Base-by-base conservation (phyloP, 2,888 invertebrate species). In the Tetramorium bicarinatum region DNA sequence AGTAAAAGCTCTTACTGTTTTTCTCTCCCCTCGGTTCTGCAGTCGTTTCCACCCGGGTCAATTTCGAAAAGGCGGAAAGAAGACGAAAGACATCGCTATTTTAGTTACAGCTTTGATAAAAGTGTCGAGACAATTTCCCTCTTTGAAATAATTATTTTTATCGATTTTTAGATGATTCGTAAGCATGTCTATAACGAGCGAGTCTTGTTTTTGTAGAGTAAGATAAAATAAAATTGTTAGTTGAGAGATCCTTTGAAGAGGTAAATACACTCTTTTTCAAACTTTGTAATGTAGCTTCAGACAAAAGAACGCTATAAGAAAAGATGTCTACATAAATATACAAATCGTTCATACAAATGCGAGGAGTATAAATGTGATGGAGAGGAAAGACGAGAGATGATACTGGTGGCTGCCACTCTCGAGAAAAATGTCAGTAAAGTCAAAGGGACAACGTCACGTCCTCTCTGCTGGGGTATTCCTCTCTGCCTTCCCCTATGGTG, bases 41-140 rank as follows among this genome's bases (percentile, higher is more conserved):
- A 85, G 76, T 77, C 72, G 83, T 85, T 85, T 86, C 84, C 85
- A 77, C 64, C 76, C 83, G 82, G 81, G 84, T 88, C 67, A 72
- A 66, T 81, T 75, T 18, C 74, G 80, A 25, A 77, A 83, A 75
- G 54, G 64, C 74, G 66, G 29, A 15, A 71, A 72, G 71, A 44
- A 59, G n/a, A 29, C 38, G 25, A 47, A 9, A 15, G 21, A 34
- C 25, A 21, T n/a, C 61, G 81, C 59, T 76, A 84, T 85, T 82
- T 87, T 83, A 82, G 85, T 85, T 69, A 75, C 85, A 66, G 49
- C 21, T 54, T 74, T 61, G 71, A 2, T 38, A 29, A 62, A 81
- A 67, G 29, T 67, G 29, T 38, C 7, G 59, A 38, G 21, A 34
- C 9, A 69, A 41, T 13, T 47, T 44, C 9, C 15, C 4, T 21